phyloP scores from a whole-genome alignment of 1,140 invertebrate species.

The Leptinotarsa defecta region DNA sequence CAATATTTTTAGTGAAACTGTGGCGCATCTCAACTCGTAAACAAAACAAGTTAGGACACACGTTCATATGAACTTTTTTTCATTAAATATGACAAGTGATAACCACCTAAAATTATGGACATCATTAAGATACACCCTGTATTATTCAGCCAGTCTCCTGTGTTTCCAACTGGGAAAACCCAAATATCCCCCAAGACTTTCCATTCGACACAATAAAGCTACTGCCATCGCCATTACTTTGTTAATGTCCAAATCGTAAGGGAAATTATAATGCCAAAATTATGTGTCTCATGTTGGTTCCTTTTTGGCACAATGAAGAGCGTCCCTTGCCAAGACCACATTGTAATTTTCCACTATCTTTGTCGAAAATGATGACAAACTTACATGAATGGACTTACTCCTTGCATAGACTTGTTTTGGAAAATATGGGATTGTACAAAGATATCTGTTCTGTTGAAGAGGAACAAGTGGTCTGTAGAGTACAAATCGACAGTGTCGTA shows the following conservation, averaged over 20 bases:
- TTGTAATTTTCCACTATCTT: slow-evolving; percentile 14
- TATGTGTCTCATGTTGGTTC: background rate
- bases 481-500: background rate
- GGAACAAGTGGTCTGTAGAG: background rate
- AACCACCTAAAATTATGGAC: too few relatives aligned
- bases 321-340: background rate
- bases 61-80: too few relatives aligned
- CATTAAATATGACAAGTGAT: too few relatives aligned
- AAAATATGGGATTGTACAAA: background rate
- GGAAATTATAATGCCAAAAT: background rate
- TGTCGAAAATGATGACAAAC: background rate
- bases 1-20: too few relatives aligned
- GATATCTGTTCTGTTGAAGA: background rate
- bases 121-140: too few relatives aligned
- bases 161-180: background rate
- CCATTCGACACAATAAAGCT: background rate
- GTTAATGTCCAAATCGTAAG: background rate
- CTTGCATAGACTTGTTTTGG: background rate
- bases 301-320: background rate
- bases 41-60: too few relatives aligned
- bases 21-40: too few relatives aligned
- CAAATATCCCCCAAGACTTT: background rate
- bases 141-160: background rate
- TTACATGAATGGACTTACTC: background rate
- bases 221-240: background rate